Percentiles rank a stretch among this genome's conserved stretches.
Conservation (phyloP, 2,888 invertebrate species). For the Arrhopalites spinosus region DNA sequence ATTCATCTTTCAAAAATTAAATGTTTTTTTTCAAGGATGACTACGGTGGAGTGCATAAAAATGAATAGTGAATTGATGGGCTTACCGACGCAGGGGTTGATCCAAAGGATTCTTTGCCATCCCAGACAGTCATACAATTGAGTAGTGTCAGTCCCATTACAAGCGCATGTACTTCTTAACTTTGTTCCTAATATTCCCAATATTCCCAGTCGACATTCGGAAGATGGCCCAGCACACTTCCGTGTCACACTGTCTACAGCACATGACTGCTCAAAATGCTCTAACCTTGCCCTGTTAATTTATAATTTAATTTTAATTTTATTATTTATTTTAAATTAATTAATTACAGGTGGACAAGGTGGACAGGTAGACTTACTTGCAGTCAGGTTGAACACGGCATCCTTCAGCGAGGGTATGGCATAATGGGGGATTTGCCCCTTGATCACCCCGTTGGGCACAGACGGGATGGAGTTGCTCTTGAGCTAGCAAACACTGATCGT, state of each 20-base stretch:
- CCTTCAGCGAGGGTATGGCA: conserved; percentile 83
- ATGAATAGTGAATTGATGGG: too few species aligned
- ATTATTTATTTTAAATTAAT: too few species aligned
- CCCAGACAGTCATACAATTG: conserved; percentile 86
- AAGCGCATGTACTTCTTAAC: conserved; percentile 83
- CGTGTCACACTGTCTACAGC: conserved; percentile 88
- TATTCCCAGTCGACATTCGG: conserved; percentile 83
- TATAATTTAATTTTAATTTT: too few species aligned
- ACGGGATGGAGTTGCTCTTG: conserved; percentile 86
- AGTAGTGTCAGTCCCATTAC: conserved; percentile 82
- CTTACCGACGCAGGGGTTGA: conserved; percentile 91
- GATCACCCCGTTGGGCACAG: conserved; percentile 79
- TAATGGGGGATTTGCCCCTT: conserved; percentile 72
- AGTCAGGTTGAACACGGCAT: conserved; percentile 80
- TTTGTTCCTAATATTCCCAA: conserved; percentile 88
- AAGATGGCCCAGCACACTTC: conserved; percentile 83
- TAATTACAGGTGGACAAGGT: too few species aligned
- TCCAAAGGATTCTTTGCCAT: conserved; percentile 87
- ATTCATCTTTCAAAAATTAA: too few species aligned
- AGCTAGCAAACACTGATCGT: conserved; percentile 85
- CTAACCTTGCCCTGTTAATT: conserved; percentile 71
- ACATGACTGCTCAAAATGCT: conserved; percentile 88
- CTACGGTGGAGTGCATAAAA: too few species aligned
- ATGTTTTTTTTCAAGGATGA: too few species aligned
- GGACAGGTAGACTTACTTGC: conserved; percentile 82